These are phyloP conservation scores for Pseudorhiza aurosa DNA, from an alignment of 30 jellyfish, hydroid and myxozoan genomes.

Conservation along the genomic window DNA sequence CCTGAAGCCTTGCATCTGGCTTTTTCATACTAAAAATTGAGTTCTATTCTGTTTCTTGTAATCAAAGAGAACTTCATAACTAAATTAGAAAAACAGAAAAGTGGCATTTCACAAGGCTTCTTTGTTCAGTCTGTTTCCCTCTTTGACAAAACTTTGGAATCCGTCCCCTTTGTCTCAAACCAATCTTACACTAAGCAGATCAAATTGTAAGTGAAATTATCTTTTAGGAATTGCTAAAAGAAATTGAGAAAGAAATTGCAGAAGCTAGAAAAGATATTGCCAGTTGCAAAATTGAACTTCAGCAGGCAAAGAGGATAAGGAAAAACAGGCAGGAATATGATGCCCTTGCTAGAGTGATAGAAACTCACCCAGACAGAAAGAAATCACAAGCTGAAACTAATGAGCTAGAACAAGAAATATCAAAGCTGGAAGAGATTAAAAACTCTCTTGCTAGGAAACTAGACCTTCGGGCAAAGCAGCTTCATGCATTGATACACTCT, in stretches of 20 bases:
- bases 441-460: slow-evolving; percentile 64
- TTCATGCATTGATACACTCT: slow-evolving; percentile 90
- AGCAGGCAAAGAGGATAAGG: slow-evolving; percentile 83
- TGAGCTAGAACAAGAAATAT: slow-evolving; percentile 48
- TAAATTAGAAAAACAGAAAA: no score
- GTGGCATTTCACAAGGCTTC: no score
- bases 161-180: no score
- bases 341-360: slow-evolving; percentile 88
- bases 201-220: no score
- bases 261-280: slow-evolving; percentile 89
- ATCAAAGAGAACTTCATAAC: no score
- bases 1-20: no score
- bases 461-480: slow-evolving; percentile 91
- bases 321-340: slow-evolving; percentile 95
- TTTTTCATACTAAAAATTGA: no score
- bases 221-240: slow-evolving; percentile 26
- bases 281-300: slow-evolving; percentile 78
- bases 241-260: slow-evolving; percentile 58
- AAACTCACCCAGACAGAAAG: slow-evolving; percentile 90
- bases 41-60: no score
- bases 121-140: no score
- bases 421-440: slow-evolving; percentile 38
- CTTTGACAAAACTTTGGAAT: no score
- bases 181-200: no score
- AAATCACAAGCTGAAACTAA: slow-evolving; percentile 76